These are phyloP conservation scores for Helicolenus hilgendorfi DNA, from an alignment of 2,797 vertebrate species.

Conservation along the genomic window DNA sequence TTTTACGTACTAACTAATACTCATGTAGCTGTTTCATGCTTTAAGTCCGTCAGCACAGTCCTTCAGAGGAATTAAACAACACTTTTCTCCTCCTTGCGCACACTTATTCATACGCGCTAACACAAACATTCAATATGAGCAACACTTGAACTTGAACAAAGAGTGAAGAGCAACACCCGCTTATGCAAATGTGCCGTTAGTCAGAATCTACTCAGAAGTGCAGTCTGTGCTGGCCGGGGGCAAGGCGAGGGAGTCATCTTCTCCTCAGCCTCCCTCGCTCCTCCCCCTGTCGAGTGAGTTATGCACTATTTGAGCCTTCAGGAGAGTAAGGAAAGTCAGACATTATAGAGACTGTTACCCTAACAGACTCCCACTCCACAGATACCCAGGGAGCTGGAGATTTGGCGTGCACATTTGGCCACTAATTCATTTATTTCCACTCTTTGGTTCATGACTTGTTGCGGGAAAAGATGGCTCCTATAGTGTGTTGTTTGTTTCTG, in stretches of 20 bases:
- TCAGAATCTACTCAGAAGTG: conserved; percentile 72
- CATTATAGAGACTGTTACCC: conserved; percentile 89
- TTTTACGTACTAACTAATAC: not conserved
- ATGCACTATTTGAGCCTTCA: conserved; percentile 94
- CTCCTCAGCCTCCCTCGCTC: conserved; percentile 90
- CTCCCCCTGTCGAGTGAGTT: conserved; percentile 88
- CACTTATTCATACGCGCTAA: not conserved
- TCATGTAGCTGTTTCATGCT: not conserved
- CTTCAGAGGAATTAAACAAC: not conserved
- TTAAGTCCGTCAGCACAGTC: not conserved
- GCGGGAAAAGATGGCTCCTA: conserved; percentile 54
- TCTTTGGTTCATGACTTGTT: conserved; percentile 16
- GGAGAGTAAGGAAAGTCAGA: conserved; percentile 90
- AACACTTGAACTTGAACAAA: conserved; percentile 48
- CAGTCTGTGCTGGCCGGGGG: conserved; percentile 74
- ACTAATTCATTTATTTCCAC: not conserved
- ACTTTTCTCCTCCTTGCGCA: not conserved
- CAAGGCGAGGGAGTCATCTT: conserved; percentile 87
- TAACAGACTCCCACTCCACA: conserved; percentile 62
- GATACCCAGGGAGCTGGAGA: conserved; percentile 27
- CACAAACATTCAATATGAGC: not conserved
- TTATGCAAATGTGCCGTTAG: conserved; percentile 60
- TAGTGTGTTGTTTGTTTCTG: conserved; percentile 23
- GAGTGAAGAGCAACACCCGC: conserved; percentile 21
- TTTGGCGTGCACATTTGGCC: conserved; percentile 36